Base-by-base conservation (phyloP, 2,113 vertebrate species). In the Platysternon megacephalum region DNA sequence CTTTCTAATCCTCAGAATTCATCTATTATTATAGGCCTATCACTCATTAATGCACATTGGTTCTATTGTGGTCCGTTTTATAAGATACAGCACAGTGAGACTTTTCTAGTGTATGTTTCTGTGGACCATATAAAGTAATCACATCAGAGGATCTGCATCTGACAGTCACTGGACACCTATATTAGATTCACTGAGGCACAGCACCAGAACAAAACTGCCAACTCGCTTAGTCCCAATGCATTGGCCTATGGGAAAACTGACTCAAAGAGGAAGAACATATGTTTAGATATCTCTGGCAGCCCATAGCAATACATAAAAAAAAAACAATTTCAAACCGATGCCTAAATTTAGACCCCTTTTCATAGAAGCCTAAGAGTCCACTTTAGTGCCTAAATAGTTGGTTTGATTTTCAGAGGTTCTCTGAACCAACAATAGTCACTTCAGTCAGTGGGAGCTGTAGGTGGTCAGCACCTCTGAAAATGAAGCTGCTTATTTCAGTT, bases 361-460 rank as follows among this genome's bases (percentile, higher is more conserved):
- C 28, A 61, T 32, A 61, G 28, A 29, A 61, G 29, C 14, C 32
- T 35, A 65, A 35, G 14, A 6, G 32, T 65, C 58, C 1, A 13
- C 32, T 8, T 65, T 17, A 90, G 44, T 26, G 94, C 44, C 44
- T 61, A 78, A 88, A 21, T 42, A 51, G 68, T 39, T 52, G 24
- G 61, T 39, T 83, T 51, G 78, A 82, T 82, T 93, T 91, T 82
- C 74, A 72, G 72, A 29, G 61, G 24, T 84, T 10, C 96, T 44
- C 35, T 52, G 42, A 78, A 87, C 4, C 5, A 12, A 21, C 80
- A 74, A 32, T 3, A 0, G 53, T 56, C 0, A 0, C 44, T 68
- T 49, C 28, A 85, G 16, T 42, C 82, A 89, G 35, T 58, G 65
- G 49, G 0, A 0, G 28, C 51, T 10, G 65, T 13, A 61, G 5